Base-by-base conservation (phyloP, 1,140 invertebrate genomes). In the Penaeus indicus region DNA sequence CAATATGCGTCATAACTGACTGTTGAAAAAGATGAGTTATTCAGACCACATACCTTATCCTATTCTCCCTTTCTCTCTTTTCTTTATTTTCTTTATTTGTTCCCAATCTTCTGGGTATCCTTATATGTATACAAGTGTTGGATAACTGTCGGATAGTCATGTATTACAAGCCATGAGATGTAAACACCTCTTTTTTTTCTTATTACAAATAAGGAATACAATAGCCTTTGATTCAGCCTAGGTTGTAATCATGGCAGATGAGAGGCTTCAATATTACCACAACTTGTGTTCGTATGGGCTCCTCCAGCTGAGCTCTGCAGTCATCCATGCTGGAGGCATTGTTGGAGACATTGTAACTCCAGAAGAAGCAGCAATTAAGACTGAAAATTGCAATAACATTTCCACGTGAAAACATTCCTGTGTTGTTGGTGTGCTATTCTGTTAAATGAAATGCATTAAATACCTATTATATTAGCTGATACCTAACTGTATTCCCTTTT, bases 341-440 rank as follows among this genome's bases (percentile, higher is more conserved):
- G 13, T 83, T 25, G 32, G 42, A 64, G 32, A 83, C 47, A 13
- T 16, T 64, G 21, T 3, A 54, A 42, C 77, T 79, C 38, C 38
- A 8, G 21, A 21, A 22, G 38, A 79, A 25, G 38, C 78, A 61
- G 11, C 27, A 38, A 27, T 47, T 47, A 19, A 47, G 64, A 84
- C 47, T 47, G 25, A n/a, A 42, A 83, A 83, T 83, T 19, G 69
- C 42, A 18, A 69, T 69, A 84, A 84, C 63, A 84, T 84, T 84
- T 84, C 82, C 82, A 84, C 54, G 54, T 64, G 62, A 84, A 67
- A 84, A 84, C 82, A 84, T 84, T 84, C 82, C 82, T 75, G 27
- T 75, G 42, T 75, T 75, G 72, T 75, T 69, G 82, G 69, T 21
- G 47, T 47, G 25, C 13, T 47, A 22, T 69, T 84, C 69, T 69